Evolutionary conservation across 2,888 invertebrate genomes (phyloP).

Genomic region (Arrhopalites spinosus): DNA sequence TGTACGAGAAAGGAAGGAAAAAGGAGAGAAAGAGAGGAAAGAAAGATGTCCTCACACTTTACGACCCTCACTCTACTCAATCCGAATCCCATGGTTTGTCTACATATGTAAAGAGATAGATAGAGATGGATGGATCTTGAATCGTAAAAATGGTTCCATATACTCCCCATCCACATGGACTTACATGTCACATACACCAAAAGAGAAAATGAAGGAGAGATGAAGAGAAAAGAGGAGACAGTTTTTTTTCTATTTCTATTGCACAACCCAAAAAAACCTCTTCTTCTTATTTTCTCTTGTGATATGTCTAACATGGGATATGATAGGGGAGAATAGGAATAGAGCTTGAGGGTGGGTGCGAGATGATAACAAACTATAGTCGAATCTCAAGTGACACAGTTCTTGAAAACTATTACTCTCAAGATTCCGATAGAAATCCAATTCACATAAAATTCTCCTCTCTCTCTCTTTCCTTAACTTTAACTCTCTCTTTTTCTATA

Average conservation of each 20-base stretch:
- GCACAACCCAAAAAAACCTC: neutral
- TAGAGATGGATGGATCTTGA: too few relatives aligned
- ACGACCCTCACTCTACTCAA: neutral
- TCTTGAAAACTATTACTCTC: slow-evolving; percentile 51
- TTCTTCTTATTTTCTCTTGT: too few relatives aligned
- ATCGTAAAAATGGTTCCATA: too few relatives aligned
- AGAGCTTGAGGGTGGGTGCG: slow-evolving; percentile 28
- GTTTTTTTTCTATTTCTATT: neutral
- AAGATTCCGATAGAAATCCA: slow-evolving; percentile 53
- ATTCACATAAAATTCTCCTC: slow-evolving; percentile 47
- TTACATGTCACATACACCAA: too few relatives aligned
- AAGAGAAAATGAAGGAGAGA: neutral
- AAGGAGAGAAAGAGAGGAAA: neutral
- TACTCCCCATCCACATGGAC: too few relatives aligned
- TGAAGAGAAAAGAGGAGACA: too few relatives aligned
- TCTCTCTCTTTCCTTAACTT: slow-evolving; percentile 21
- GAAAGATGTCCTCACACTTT: slow-evolving; percentile 15
- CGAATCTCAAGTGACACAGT: slow-evolving; percentile 53
- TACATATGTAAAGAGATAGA: slow-evolving; percentile 16
- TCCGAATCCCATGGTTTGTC: too few relatives aligned
- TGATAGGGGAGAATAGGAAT: neutral
- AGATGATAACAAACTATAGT: slow-evolving; percentile 50
- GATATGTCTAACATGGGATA: neutral
- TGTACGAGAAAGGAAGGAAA: neutral
- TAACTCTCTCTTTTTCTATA: neutral